These are phyloP conservation scores for Eulemur albifrons DNA, from an alignment of 2,797 vertebrate genomes.

Conservation along the genomic window DNA sequence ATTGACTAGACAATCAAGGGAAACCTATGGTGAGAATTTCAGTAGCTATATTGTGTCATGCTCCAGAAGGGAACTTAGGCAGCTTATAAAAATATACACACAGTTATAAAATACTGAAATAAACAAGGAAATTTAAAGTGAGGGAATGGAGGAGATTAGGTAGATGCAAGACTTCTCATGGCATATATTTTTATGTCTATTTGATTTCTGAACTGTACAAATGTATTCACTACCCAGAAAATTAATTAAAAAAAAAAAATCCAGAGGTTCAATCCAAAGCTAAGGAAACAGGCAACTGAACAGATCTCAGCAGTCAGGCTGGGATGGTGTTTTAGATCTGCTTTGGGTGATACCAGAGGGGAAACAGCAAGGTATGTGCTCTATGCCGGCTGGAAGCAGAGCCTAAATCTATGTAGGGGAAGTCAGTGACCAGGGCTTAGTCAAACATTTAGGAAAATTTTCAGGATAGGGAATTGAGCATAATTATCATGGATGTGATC, in stretches of 20 bases:
- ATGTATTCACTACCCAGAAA: neutral
- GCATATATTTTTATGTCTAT: neutral
- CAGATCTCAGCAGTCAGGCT: neutral
- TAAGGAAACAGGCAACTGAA: neutral
- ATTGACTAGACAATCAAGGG: neutral
- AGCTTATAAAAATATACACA: neutral
- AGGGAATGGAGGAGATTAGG: neutral
- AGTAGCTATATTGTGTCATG: neutral
- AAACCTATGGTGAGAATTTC: neutral
- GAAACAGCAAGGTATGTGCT: no score
- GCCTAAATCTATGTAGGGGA: neutral
- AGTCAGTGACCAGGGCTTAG: neutral
- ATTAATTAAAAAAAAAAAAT: neutral
- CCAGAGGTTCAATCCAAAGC: neutral
- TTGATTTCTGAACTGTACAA: neutral
- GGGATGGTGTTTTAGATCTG: neutral
- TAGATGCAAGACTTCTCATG: neutral
- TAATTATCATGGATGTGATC: neutral
- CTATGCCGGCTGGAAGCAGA: neutral
- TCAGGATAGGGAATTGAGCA: neutral
- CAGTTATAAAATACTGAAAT: neutral
- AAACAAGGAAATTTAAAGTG: neutral
- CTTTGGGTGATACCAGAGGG: neutral
- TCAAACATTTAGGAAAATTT: neutral
- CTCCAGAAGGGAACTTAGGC: neutral